Base-by-base conservation (phyloP, 2,888 invertebrate species). In the Euzetes globulus region DNA sequence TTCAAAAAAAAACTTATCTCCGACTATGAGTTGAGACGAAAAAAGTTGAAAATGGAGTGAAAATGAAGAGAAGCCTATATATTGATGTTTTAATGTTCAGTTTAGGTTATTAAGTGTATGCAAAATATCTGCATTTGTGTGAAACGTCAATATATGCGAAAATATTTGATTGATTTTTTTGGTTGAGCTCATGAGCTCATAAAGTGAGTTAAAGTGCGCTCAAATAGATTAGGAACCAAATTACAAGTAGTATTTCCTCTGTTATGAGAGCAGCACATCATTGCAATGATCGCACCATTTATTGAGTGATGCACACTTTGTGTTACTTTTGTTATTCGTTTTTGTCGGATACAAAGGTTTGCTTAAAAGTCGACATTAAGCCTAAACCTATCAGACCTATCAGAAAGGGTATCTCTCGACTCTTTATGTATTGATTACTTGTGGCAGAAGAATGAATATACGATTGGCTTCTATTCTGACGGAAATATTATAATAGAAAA, bases 261-360 rank as follows among this genome's bases (percentile, higher is more conserved):
- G 29, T 1, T 5, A 7, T 50, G 11, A 63, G 29, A 15, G 58
- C 29, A 13, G 19, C 29, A 33, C 63, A 63, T 47, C 55, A 55
- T n/a, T 15, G 15, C 50, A 25, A 58, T 19, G 22, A 58, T 19
- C 17, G n/a, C 58, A 58, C 19, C 58, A 22, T 11, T 22, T 58
- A 58, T 29, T 60, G 60, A 13, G 15, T 29, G 60, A 25, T 29
- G n/a, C 41, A 68, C 41, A 68, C 13, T 22, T 65, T 68, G 68
- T 68, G 22, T 68, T 11, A 41, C 22, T 45, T 68, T 41, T 33
- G 33, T 9, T 68, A 22, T 33, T 22, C 15, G 7, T 22, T 41
- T 33, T 68, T 68, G 45, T 68, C 68, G 68, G 68, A 68, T 68
- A 68, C 68, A 68, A 68, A 68, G 68, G 68, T 68, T 68, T 68